A percentile compares a stretch with the other conserved stretches of the same genome.
Conservation (phyloP, 2,113 vertebrate genomes). For the Seriola rivoliana region DNA sequence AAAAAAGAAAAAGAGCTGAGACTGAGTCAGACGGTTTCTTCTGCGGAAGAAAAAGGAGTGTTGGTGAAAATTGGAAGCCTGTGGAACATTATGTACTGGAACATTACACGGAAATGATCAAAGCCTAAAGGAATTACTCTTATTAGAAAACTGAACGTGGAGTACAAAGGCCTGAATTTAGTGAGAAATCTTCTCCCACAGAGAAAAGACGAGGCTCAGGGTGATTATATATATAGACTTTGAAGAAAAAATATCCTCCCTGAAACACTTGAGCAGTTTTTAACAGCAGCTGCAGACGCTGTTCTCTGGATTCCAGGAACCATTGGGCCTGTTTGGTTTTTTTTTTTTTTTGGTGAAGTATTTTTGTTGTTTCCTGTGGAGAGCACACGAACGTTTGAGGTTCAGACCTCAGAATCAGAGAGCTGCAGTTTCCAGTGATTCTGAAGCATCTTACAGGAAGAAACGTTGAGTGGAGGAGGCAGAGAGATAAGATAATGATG, state of each 20-base stretch:
- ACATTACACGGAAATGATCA: slow-evolving; percentile 63
- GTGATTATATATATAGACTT: neutral
- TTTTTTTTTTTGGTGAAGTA: neutral
- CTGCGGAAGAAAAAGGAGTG: slow-evolving; percentile 60
- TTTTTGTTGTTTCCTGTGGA: slow-evolving; percentile 14
- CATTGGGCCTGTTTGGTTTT: neutral
- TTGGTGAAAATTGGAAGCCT: slow-evolving; percentile 63
- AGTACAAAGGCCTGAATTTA: slow-evolving; percentile 44
- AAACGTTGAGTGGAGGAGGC: neutral
- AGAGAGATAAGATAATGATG: neutral
- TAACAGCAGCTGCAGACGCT: neutral
- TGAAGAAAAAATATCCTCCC: neutral
- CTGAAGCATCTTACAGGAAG: neutral
- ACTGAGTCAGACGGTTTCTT: slow-evolving; percentile 57
- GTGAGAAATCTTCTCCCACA: slow-evolving; percentile 17
- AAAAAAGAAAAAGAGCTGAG: slow-evolving; percentile 21
- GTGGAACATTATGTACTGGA: slow-evolving; percentile 58
- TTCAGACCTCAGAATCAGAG: slow-evolving; percentile 7
- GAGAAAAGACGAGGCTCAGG: neutral
- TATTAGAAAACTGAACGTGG: slow-evolving; percentile 40
- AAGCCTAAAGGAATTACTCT: slow-evolving; percentile 50
- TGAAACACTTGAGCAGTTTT: neutral
- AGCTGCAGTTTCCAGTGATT: neutral
- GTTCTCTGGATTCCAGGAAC: neutral
- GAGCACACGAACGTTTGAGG: slow-evolving; percentile 7